Conservation (phyloP, 2,888 invertebrate species). For the Drosophila mimica region DNA sequence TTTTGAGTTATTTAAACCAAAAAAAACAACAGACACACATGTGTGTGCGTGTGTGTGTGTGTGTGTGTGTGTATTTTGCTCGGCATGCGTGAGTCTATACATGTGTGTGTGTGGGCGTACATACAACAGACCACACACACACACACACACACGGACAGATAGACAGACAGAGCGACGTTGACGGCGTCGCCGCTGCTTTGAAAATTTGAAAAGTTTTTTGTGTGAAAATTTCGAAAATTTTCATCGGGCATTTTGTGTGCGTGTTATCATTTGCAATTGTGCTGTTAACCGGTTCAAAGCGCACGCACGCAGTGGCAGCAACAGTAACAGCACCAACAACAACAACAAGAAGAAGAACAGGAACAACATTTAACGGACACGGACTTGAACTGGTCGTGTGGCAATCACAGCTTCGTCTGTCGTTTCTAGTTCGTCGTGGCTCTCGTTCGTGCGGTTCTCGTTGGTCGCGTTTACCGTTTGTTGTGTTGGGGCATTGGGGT, state of each 20-base stretch:
- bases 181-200: constrained; percentile 57
- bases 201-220: constrained; percentile 78
- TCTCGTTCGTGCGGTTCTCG: constrained; percentile 44
- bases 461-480: constrained; percentile 32
- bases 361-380: constrained; percentile 18
- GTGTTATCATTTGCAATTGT: constrained; percentile 82
- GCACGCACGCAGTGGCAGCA: constrained; percentile 52
- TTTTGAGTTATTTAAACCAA: constrained; percentile 73
- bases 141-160: constrained; percentile 17
- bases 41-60: constrained; percentile 11
- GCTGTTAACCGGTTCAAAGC: constrained; percentile 78
- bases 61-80: constrained; percentile 33
- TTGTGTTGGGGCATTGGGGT: constrained; percentile 7
- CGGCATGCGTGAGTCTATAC: constrained; percentile 20
- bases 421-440: constrained; percentile 31
- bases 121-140: too few species aligned
- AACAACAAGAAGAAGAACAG: constrained; percentile 32
- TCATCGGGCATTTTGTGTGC: constrained; percentile 64
- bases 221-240: constrained; percentile 80
- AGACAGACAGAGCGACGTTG: constrained; percentile 47
- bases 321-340: constrained; percentile 23
- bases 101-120: constrained; percentile 28
- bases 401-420: constrained; percentile 43
- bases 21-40: constrained; percentile 39
- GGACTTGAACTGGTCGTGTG: constrained; percentile 42